phyloP scores from a whole-genome alignment of 2,797 vertebrate genomes.

The Sebastes glaucus region DNA sequence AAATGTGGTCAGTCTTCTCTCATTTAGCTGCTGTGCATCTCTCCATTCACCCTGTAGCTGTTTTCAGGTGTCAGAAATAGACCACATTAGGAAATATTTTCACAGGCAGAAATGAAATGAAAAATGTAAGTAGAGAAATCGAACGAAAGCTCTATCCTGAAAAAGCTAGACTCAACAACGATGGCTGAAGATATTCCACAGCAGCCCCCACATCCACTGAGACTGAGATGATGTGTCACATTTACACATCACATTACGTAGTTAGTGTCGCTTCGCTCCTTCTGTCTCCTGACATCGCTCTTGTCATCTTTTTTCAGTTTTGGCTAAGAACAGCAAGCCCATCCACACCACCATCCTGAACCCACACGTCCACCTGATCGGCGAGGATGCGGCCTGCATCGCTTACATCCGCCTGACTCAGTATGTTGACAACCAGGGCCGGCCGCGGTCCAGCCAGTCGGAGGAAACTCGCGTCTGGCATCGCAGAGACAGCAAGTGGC shows the following conservation, averaged over 20 bases:
- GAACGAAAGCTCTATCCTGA: neutral
- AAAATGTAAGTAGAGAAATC: neutral
- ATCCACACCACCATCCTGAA: slow-evolving; percentile 98
- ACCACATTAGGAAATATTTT: neutral
- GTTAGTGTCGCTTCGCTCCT: neutral
- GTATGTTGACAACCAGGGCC: slow-evolving; percentile 92
- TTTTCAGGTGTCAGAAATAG: neutral
- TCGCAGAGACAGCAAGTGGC: slow-evolving; percentile 96
- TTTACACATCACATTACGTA: neutral
- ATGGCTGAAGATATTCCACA: neutral
- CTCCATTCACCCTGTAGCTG: neutral
- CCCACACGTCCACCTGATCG: slow-evolving; percentile 96
- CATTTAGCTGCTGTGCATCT: neutral
- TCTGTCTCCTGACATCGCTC: neutral
- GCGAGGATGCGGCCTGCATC: slow-evolving; percentile 95
- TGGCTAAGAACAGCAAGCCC: slow-evolving; percentile 96
- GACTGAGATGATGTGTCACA: neutral
- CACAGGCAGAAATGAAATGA: neutral
- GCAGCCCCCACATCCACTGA: neutral
- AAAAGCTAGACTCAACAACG: neutral
- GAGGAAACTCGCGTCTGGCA: slow-evolving; percentile 98
- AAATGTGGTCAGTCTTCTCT: neutral
- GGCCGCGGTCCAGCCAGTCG: slow-evolving; percentile 94
- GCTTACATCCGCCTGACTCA: slow-evolving; percentile 96
- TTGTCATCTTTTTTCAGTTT: slow-evolving; percentile 73